Conservation (phyloP, 1,140 invertebrate species). For the Bombus vancouverensis region DNA sequence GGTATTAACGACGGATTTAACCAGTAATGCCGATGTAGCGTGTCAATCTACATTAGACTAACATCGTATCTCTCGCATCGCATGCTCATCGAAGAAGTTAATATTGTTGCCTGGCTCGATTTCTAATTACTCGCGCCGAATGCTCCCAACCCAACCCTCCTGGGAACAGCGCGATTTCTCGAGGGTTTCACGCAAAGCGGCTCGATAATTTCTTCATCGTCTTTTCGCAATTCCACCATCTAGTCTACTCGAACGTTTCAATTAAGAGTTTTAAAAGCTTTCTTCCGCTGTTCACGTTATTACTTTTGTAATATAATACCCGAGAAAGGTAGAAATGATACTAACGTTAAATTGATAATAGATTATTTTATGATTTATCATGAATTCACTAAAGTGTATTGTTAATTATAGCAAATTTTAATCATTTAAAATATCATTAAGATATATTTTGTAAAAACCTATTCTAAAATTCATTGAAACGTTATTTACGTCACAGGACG, state of each 20-base stretch:
- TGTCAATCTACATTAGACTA: slow-evolving; percentile 63
- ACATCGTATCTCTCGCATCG: slow-evolving; percentile 4
- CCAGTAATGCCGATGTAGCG: slow-evolving; percentile 49
- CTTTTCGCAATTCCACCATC: background rate
- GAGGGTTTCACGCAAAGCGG: background rate
- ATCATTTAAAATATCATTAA: background rate
- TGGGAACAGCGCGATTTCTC: background rate
- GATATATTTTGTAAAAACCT: background rate
- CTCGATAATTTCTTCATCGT: slow-evolving; percentile 35
- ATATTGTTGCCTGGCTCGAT: slow-evolving; percentile 39
- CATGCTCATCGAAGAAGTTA: slow-evolving; percentile 43
- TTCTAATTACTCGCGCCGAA: slow-evolving; percentile 44
- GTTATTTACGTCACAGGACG: background rate
- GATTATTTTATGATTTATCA: too few relatives aligned
- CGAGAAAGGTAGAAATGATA: background rate
- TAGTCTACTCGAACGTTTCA: background rate
- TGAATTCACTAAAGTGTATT: background rate
- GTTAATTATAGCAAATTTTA: background rate
- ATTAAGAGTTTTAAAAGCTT: background rate
- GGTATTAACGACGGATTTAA: slow-evolving; percentile 62
- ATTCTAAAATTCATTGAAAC: background rate
- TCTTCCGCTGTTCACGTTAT: background rate
- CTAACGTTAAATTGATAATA: background rate
- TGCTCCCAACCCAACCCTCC: background rate
- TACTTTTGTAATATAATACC: background rate